These are phyloP conservation scores for Premnoplex brunnescens DNA, from an alignment of 2,797 vertebrate species.

Conservation along the genomic window DNA sequence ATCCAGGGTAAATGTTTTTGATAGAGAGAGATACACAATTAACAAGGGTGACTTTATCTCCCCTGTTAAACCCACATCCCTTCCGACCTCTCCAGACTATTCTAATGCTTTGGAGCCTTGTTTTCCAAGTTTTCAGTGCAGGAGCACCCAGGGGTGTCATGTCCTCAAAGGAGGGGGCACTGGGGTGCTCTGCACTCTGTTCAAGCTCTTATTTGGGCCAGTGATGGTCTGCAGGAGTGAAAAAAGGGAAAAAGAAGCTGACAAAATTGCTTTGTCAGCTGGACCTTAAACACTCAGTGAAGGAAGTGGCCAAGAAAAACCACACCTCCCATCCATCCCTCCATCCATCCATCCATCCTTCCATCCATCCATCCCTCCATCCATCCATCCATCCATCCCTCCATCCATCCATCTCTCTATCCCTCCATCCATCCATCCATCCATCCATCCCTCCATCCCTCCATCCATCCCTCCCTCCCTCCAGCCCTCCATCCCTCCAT, in stretches of 20 bases:
- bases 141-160: neutral
- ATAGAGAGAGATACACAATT: slow-evolving; percentile 33
- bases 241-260: neutral
- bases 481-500: too few relatives aligned
- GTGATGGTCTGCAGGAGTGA: neutral
- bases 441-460: too few relatives aligned
- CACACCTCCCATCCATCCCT: neutral
- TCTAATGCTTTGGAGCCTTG: neutral
- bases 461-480: too few relatives aligned
- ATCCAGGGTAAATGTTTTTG: slow-evolving; percentile 74
- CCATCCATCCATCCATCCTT: too few relatives aligned
- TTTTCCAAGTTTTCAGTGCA: neutral
- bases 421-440: too few relatives aligned
- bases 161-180: neutral
- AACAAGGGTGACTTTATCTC: slow-evolving; percentile 47
- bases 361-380: too few relatives aligned
- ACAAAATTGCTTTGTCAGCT: neutral
- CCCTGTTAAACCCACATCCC: neutral
- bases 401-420: too few relatives aligned
- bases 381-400: too few relatives aligned
- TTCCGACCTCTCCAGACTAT: slow-evolving; percentile 28
- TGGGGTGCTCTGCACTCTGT: neutral
- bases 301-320: neutral
- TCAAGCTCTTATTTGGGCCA: neutral
- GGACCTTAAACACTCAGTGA: neutral